Evolutionary conservation across 2,888 invertebrate genomes (phyloP).

Genomic region (Cyaniris semiargus): DNA sequence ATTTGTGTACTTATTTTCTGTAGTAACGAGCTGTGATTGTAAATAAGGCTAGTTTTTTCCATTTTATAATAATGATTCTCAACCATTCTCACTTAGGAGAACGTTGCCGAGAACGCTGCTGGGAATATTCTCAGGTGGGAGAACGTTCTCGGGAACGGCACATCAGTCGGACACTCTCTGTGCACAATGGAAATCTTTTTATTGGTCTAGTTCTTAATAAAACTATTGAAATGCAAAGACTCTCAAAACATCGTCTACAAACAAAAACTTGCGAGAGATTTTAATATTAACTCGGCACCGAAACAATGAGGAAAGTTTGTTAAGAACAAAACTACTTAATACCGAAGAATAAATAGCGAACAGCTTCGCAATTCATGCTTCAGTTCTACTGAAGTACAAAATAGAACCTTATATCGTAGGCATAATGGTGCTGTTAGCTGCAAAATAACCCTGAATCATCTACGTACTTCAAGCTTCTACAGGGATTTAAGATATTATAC

Average conservation of each 20-base stretch:
- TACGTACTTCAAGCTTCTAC: not conserved
- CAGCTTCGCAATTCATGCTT: slow-evolving; percentile 18
- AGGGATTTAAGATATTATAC: not conserved
- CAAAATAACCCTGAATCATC: not conserved
- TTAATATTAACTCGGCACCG: slow-evolving; percentile 20
- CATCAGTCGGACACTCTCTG: too few relatives aligned
- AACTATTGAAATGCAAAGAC: slow-evolving; percentile 1
- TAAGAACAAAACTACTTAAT: slow-evolving; percentile 31
- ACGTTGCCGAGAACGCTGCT: too few relatives aligned
- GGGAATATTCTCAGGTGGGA: too few relatives aligned
- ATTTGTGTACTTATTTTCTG: too few relatives aligned
- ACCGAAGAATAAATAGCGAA: slow-evolving; percentile 11
- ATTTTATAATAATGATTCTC: too few relatives aligned
- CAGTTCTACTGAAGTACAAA: not conserved
- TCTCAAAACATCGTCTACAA: slow-evolving; percentile 11
- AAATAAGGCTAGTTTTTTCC: too few relatives aligned
- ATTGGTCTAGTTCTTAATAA: not conserved
- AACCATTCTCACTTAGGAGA: too few relatives aligned
- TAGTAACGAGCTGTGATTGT: too few relatives aligned
- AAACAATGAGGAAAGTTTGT: slow-evolving; percentile 22
- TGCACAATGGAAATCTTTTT: too few relatives aligned
- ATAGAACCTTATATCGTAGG: not conserved
- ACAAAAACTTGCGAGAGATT: slow-evolving; percentile 27
- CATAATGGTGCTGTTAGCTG: not conserved
- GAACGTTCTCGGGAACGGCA: too few relatives aligned